Conservation (phyloP, 2,797 vertebrate species). For the Intellagama lesueurii region DNA sequence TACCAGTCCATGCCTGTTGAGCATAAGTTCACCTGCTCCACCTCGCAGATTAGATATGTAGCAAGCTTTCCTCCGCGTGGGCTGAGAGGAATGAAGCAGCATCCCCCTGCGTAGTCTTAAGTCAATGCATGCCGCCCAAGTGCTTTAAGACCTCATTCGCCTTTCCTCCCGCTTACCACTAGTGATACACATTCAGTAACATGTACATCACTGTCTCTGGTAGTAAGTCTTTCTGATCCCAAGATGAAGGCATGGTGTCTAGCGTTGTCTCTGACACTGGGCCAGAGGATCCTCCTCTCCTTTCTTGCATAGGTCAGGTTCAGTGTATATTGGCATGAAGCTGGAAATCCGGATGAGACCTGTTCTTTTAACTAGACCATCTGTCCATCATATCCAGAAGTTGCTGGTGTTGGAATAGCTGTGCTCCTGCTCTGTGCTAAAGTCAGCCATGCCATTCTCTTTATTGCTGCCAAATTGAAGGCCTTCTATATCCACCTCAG, state of each 20-base stretch:
- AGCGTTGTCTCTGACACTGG: background rate
- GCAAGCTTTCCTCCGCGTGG: background rate
- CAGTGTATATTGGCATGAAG: background rate
- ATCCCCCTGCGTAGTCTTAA: background rate
- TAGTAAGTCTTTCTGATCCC: background rate
- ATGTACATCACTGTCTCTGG: background rate
- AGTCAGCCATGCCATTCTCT: slow-evolving; percentile 80
- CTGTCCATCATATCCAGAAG: slow-evolving; percentile 81
- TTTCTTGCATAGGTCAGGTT: background rate
- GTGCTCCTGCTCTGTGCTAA: slow-evolving; percentile 85
- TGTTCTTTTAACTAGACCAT: background rate
- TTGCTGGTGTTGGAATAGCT: slow-evolving; percentile 88
- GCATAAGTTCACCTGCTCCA: background rate
- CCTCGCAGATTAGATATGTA: background rate
- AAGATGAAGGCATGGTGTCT: background rate
- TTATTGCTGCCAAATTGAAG: slow-evolving; percentile 82
- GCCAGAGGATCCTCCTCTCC: background rate
- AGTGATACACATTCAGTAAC: background rate
- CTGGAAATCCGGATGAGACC: background rate
- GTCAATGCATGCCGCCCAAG: background rate
- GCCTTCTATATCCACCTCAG: slow-evolving; percentile 91
- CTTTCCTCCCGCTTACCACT: background rate
- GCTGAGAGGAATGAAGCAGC: background rate
- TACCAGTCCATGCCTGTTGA: background rate
- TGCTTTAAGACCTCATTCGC: background rate